Evolutionary conservation across 1,140 invertebrate genomes (phyloP).

Genomic region (Atta texana): DNA sequence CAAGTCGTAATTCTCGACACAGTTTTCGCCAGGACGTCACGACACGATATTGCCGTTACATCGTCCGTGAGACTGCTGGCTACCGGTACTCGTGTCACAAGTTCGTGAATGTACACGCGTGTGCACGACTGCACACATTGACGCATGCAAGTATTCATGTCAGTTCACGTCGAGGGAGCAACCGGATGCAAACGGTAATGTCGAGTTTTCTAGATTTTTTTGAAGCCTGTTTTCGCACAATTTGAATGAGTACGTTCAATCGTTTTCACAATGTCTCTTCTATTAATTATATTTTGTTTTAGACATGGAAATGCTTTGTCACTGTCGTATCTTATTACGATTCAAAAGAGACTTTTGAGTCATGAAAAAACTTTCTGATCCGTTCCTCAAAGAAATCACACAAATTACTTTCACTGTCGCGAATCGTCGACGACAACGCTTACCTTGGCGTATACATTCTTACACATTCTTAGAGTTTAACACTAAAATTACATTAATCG

Average conservation of each 20-base stretch:
- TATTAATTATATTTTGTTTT: background rate
- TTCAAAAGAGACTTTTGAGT: background rate
- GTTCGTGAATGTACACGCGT: background rate
- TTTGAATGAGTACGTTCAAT: background rate
- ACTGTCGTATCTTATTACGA: background rate
- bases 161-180: slow-evolving; percentile 14
- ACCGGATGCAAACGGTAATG: background rate
- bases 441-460: background rate
- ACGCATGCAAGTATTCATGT: slow-evolving; percentile 11
- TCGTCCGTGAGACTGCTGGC: background rate
- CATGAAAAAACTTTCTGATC: slow-evolving; percentile 20
- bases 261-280: background rate
- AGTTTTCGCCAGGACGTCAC: background rate
- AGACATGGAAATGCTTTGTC: too few species aligned
- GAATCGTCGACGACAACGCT: too few species aligned
- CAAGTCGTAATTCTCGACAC: slow-evolving; percentile 18
- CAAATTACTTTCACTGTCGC: background rate
- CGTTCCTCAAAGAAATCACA: slow-evolving; percentile 3
- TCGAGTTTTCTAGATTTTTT: background rate
- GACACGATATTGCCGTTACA: slow-evolving; percentile 40
- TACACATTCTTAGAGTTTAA: background rate
- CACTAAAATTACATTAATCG: background rate
- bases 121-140: background rate
- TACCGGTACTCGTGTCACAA: slow-evolving; percentile 50
- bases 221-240: background rate